A percentile compares a stretch with the other conserved stretches of the same genome.
phyloP scores from a whole-genome alignment of 2,888 invertebrate genomes.

The Campoletis raptor region DNA sequence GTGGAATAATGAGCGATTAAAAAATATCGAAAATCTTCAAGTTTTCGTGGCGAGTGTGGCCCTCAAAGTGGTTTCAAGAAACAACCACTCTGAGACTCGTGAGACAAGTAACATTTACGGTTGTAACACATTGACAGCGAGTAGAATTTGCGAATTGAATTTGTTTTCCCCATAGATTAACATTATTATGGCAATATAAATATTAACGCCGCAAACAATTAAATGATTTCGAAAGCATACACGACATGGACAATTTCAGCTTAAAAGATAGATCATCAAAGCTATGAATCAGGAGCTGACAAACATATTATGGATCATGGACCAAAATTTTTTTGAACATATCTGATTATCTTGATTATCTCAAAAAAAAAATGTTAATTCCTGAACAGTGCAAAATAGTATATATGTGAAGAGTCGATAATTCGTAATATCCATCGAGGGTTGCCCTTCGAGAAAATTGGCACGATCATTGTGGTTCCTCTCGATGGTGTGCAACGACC shows the following conservation, averaged over 20 bases:
- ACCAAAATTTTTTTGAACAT: neutral
- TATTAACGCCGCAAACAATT: neutral
- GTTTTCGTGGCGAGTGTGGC: neutral
- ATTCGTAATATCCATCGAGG: conserved; percentile 59
- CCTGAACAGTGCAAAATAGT: neutral
- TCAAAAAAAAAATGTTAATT: conserved; percentile 5
- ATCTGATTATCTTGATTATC: conserved; percentile 12
- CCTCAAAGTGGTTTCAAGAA: neutral
- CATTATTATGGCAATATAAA: neutral
- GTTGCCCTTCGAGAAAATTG: conserved; percentile 60
- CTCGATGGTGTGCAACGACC: conserved; percentile 58
- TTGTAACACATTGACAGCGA: neutral
- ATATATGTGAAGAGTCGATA: conserved; percentile 48
- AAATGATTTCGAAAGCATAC: neutral
- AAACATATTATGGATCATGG: conserved; percentile 1
- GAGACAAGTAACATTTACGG: neutral
- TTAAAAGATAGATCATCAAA: neutral
- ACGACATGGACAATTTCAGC: neutral
- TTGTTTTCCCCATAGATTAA: neutral
- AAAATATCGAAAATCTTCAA: neutral
- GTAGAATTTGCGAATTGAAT: neutral
- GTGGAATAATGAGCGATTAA: neutral
- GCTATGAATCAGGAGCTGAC: neutral
- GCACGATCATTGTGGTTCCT: conserved; percentile 61
- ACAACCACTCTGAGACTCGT: neutral